Evolutionary conservation across 2,888 invertebrate species (phyloP), one percentile per base, ranked within the genome.

Genomic region (Epirrita christyi): DNA sequence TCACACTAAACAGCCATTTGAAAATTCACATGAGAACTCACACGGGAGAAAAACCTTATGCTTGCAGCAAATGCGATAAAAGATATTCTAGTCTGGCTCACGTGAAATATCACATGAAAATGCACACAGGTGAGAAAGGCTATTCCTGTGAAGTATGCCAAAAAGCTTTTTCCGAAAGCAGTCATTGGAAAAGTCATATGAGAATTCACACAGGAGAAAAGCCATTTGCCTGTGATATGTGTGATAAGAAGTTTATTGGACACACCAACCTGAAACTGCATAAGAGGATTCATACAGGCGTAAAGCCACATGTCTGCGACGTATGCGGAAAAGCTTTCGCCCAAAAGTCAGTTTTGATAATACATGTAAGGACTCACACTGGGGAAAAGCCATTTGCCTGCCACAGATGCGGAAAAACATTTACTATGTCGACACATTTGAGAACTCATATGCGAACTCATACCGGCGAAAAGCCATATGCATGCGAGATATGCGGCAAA

Each of bases 161-260:
- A 9, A 59, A 55, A 47, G 37, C 59, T 0, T 59, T 59, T n/a
- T 51, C 54, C 0, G 54, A 47, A 42, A 59, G 55, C 28, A 55
- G 54, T 11, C 54, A 59, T 36, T 59, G 36, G 37, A 55, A 59
- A 21, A 55, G 50, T 43, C 62, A 62, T n/a, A 41, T 59, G 44
- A 50, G 29, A 29, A 56, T 54, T 29, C 62, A 62, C 14, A 45
- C 56, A 0, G 62, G 62, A 0, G 62, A 59, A 6, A 59, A 54
- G 15, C 59, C 55, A 0, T 62, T 53, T n/a, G 55, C 55, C 0
- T 62, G 62, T 28, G 59, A 62, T 21, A 44, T 59, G 40, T 62
- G 62, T 34, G 53, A 51, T 28, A 60, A 63, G 14, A 55, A 46
- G 14, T 59, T 59, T 36, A 51, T 48, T 14, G 55, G 59, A 10